Evolutionary conservation across 2,113 vertebrate genomes (phyloP).

Genomic region (Protobothrops mucrosquamatus): DNA sequence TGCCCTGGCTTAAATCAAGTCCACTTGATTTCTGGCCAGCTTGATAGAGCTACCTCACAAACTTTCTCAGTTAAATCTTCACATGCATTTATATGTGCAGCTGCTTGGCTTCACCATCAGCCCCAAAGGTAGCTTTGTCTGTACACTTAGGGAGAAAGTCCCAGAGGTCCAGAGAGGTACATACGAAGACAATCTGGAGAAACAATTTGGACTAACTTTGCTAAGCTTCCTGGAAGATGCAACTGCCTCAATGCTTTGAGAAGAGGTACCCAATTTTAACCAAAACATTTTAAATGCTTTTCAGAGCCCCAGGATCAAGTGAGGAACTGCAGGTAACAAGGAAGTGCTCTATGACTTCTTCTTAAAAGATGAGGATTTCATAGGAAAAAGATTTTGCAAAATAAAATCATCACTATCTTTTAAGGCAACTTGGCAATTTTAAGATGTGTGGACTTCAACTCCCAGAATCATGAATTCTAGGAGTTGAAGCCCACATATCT

Average conservation of each 20-base stretch:
- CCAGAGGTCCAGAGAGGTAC: neutral
- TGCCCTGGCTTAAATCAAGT: neutral
- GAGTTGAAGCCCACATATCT: neutral
- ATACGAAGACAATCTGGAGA: neutral
- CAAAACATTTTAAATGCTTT: neutral
- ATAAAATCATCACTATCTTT: neutral
- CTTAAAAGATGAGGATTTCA: neutral
- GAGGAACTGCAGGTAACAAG: constrained; percentile 8
- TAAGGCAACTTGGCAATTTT: neutral
- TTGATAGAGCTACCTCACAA: neutral
- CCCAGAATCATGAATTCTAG: neutral
- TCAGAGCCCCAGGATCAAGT: neutral
- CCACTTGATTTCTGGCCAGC: no score
- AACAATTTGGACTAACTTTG: neutral
- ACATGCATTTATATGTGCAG: neutral
- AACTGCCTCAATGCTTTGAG: neutral
- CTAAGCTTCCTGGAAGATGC: neutral
- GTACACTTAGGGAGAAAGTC: neutral
- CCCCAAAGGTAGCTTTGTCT: neutral
- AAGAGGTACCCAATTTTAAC: neutral
- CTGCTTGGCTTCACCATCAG: neutral
- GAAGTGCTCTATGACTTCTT: neutral
- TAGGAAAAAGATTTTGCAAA: neutral
- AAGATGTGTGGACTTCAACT: neutral
- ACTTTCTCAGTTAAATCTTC: neutral